phyloP scores from a whole-genome alignment of 2,888 invertebrate genomes.

The Drosophila kokeensis region DNA sequence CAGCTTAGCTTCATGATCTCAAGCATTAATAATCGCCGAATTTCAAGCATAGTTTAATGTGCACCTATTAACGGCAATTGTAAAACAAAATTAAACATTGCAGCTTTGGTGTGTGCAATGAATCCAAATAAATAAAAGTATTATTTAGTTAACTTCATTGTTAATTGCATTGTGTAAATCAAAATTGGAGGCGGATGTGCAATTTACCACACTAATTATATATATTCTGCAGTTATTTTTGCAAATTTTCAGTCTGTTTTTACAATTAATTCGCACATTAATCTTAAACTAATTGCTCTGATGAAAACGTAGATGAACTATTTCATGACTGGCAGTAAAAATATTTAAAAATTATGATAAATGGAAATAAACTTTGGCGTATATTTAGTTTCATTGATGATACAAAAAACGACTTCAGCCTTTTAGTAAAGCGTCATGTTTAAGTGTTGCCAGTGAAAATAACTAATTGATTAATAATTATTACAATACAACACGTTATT shows the following conservation, averaged over 20 bases:
- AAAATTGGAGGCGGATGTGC: neutral
- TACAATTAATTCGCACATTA: neutral
- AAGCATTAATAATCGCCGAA: slow-evolving; percentile 28
- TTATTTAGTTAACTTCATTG: neutral
- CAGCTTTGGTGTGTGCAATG: neutral
- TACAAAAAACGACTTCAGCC: neutral
- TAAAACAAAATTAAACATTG: neutral
- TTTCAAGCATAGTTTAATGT: slow-evolving; percentile 13
- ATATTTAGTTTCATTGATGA: neutral
- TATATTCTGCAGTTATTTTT: neutral
- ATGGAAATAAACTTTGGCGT: neutral
- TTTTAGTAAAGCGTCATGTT: neutral
- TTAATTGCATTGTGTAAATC: neutral
- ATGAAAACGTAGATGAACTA: neutral
- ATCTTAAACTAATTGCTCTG: neutral
- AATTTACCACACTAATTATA: neutral
- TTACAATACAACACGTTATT: neutral
- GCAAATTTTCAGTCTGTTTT: neutral
- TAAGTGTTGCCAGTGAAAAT: neutral
- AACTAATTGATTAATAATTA: neutral
- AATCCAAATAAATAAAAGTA: slow-evolving; percentile 1
- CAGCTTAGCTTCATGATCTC: slow-evolving; percentile 32
- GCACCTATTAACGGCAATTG: neutral
- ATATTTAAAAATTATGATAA: neutral
- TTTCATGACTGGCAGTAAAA: neutral